phyloP scores from a whole-genome alignment of 2,113 vertebrate genomes.

The Rallus limicola region DNA sequence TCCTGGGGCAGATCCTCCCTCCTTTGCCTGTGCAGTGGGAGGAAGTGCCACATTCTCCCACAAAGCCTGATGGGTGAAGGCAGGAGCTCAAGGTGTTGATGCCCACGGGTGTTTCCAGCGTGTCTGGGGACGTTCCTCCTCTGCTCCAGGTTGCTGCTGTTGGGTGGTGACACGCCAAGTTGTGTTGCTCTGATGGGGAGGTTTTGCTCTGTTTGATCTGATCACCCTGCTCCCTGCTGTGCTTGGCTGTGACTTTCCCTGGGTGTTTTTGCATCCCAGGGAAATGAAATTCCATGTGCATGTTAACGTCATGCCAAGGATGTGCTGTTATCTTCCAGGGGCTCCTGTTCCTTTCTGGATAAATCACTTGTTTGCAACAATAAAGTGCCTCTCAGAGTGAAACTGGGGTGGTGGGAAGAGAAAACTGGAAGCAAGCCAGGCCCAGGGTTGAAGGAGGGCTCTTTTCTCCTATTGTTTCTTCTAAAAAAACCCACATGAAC shows the following conservation, averaged over 20 bases:
- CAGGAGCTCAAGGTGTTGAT: background rate
- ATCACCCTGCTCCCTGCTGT: background rate
- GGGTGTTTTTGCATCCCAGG: background rate
- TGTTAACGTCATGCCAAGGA: accelerated
- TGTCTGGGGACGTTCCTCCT: background rate
- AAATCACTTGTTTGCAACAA: background rate
- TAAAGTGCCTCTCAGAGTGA: background rate
- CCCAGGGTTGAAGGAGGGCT: background rate
- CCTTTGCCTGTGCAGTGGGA: background rate
- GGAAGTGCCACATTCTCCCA: accelerated
- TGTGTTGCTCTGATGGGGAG: background rate
- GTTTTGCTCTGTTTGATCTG: background rate
- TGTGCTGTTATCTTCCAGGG: background rate
- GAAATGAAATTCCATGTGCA: background rate
- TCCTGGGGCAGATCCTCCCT: background rate
- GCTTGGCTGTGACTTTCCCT: background rate
- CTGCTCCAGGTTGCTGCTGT: background rate
- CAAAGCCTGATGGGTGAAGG: background rate
- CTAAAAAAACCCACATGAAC: background rate
- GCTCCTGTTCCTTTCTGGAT: background rate
- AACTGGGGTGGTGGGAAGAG: background rate
- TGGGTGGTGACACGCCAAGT: background rate
- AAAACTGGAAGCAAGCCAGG: background rate
- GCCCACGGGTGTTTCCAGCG: background rate
- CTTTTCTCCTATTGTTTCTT: background rate